Evolutionary conservation across 2,888 invertebrate genomes (phyloP).

Genomic region (Opisthograptis luteolata): DNA sequence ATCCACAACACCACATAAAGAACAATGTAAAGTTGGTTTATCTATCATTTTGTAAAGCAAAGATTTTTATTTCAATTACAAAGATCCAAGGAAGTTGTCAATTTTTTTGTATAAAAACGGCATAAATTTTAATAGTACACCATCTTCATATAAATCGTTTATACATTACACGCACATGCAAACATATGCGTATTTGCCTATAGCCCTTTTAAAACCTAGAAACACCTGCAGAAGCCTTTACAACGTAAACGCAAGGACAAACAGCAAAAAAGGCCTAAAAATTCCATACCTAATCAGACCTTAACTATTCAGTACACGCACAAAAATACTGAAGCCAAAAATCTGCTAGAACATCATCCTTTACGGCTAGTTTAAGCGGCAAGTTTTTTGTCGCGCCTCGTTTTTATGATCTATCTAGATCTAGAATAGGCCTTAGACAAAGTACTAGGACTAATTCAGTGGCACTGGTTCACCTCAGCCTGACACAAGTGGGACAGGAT

Average conservation of each 20-base stretch:
- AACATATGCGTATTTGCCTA: too few species aligned
- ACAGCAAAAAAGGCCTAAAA: conserved; percentile 4
- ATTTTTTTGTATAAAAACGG: too few species aligned
- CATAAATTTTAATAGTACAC: too few species aligned
- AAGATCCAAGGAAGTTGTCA: too few species aligned
- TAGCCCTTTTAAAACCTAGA: background rate
- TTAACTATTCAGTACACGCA: background rate
- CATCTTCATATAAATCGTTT: too few species aligned
- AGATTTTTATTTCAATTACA: too few species aligned
- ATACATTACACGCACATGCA: too few species aligned
- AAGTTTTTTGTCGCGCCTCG: conserved; percentile 5
- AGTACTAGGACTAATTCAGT: conserved; percentile 17
- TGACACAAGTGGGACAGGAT: conserved; percentile 73
- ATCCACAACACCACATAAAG: too few species aligned
- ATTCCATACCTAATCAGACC: background rate
- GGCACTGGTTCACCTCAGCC: conserved; percentile 66
- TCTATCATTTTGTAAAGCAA: too few species aligned
- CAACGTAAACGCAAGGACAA: background rate
- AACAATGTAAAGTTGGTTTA: too few species aligned
- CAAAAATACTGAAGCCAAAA: background rate
- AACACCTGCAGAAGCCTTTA: conserved; percentile 6
- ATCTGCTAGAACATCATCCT: background rate
- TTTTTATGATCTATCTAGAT: conserved; percentile 18
- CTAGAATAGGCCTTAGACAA: conserved; percentile 24
- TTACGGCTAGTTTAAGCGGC: background rate